Base-by-base conservation (phyloP, 2,797 vertebrate species). In the Enteromius argenteus region DNA sequence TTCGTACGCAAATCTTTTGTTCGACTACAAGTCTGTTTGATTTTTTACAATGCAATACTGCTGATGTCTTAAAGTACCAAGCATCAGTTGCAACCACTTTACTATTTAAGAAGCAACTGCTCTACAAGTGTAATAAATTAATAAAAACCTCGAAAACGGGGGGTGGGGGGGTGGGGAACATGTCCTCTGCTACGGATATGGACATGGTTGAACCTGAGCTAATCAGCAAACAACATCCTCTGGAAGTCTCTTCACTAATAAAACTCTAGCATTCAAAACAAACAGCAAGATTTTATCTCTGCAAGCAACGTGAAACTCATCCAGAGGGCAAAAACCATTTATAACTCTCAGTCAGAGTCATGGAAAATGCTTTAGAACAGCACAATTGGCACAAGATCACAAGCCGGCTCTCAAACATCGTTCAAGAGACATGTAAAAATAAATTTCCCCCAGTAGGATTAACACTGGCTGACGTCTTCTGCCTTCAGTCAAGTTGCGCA, bases 401-500 rank as follows among this genome's bases (percentile, higher is more conserved):
- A 44, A 46, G 49, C 17, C n/a, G 64, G 80, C 81, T 66, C 44
- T 85, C 89, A 85, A 89, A 83, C 30, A 76, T 66, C 2, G 13
- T 71, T 64, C n/a, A 44, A 78, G 86, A 39, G 68, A 85, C 82
- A 88, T 85, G 82, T 69, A 58, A 66, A 79, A 78, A 87, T 76
- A 78, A 78, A 64, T 75, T 87, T 86, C 62, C 69, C 79, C 0
- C 17, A 85, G 83, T 84, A 85, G 89, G 89, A 92, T 89, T 75
- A 58, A 44, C 77, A 84, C 81, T 85, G 84, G 86, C 88, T 88
- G 72, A 37, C 85, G 72, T 88, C 72, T 27, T 88, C 85, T 87
- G 83, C 67, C 79, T 73, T 81, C 90, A 32, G 79, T 92, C 90
- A 90, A 92, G 89, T 80, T 0, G 15, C 8, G 86, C 85, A 88